Evolutionary conservation across 2,113 vertebrate genomes (phyloP), one percentile per base, ranked within the genome.

Genomic region (Pipa parva): DNA sequence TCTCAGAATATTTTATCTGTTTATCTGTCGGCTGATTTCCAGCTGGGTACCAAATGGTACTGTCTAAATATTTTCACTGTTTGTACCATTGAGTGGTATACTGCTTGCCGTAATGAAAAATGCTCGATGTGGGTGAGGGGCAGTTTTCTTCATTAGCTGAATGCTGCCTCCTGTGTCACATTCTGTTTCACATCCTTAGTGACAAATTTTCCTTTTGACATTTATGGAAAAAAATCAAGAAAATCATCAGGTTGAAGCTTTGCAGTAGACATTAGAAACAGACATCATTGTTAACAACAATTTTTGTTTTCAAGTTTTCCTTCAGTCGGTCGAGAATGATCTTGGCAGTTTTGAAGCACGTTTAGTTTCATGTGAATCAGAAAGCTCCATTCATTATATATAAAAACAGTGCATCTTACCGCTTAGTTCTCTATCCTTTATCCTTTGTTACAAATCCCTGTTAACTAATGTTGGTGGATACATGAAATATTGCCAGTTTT

Each of bases 61-160:
- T 68, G 64, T 68, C 56, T 59, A 68, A 68, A 68, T 68, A 68
- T 68, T 68, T 59, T 68, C 59, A 59, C 55, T 68, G 45, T 9
- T 55, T 59, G 55, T 59, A 59, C 25, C 45, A 26, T 51, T 37
- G 57, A 59, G 59, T 39, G 56, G 56, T n/a, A 18, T 25, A 55
- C 55, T 11, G 49, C 64, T 46, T 49, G 64, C 11, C 49, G 39
- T 21, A 59, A 25, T 51, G 64, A 56, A 59, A 24, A 25, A 37
- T 50, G 45, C 24, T 17, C n/a, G 24, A 22, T 28, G 22, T 28
- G 64, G 64, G 39, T 59, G 45, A 58, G 42, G 63, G 42, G 45
- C 28, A 59, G 21, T 57, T 50, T 50, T 37, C 64, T 68, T 59
- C 27, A 68, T 59, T 50, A 59, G 27, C 37, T 2, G 24, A 36